Percentiles rank a stretch among this genome's conserved stretches.
phyloP scores from a whole-genome alignment of 1,140 invertebrate genomes.

The Drosophila mojavensis region DNA sequence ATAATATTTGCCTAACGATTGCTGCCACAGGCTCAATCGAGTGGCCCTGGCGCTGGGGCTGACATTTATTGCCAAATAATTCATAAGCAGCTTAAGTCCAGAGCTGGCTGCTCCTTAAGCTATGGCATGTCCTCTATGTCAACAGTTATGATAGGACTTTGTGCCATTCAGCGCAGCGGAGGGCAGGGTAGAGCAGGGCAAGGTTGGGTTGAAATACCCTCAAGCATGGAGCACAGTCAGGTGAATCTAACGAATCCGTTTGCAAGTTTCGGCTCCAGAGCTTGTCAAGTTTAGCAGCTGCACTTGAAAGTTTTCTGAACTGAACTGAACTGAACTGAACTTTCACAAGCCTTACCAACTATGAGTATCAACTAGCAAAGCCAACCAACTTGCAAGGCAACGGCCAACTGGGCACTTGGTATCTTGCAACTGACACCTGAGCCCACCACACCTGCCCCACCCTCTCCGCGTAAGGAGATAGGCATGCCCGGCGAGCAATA shows the following conservation, averaged over 20 bases:
- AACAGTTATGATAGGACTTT: constrained; percentile 35
- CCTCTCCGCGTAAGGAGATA: constrained; percentile 19
- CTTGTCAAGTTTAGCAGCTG: constrained; percentile 57
- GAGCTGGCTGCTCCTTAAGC: constrained; percentile 21
- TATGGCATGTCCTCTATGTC: constrained; percentile 37
- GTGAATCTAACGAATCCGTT: constrained; percentile 65
- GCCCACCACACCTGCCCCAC: not conserved
- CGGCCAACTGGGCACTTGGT: constrained; percentile 5
- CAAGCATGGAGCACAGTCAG: constrained; percentile 22
- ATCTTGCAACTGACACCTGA: constrained; percentile 26
- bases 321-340: constrained; percentile 41
- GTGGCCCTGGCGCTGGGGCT: constrained; percentile 2
- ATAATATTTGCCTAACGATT: constrained; percentile 2
- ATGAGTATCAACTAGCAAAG: constrained; percentile 17
- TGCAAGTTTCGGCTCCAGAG: constrained; percentile 39
- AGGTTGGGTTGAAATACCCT: not conserved
- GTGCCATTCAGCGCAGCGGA: no score
- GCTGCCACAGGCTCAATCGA: constrained; percentile 15
- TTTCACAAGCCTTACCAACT: constrained; percentile 46
- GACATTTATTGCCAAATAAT: constrained; percentile 43
- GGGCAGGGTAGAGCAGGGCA: not conserved
- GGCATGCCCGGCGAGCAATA: not conserved
- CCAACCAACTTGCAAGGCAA: constrained; percentile 4
- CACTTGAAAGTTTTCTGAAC: constrained; percentile 67
- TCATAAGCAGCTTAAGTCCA: constrained; percentile 9